Conservation (phyloP, 53 echinoderm and acorn worm genomes). For the Mesocentrotus franciscanus region DNA sequence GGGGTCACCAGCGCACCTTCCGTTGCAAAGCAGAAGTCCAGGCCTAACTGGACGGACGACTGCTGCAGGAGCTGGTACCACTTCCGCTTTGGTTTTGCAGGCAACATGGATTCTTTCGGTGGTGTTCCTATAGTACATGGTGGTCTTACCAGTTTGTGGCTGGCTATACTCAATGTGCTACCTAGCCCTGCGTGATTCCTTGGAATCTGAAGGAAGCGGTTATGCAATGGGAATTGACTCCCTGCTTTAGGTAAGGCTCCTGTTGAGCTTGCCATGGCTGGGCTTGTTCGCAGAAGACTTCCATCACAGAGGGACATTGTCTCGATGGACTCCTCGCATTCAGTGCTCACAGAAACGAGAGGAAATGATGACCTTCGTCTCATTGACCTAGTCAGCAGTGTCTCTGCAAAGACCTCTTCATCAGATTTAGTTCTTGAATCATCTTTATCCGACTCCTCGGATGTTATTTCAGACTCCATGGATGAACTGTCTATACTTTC, state of each 20-base stretch:
- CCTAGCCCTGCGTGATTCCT: background rate
- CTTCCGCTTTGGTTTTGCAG: conserved; percentile 54
- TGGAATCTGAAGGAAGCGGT: conserved; percentile 16
- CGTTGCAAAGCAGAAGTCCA: conserved; percentile 86
- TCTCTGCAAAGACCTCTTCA: conserved; percentile 24
- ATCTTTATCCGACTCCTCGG: background rate
- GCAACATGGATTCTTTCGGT: background rate
- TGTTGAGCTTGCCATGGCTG: background rate
- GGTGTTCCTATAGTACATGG: background rate
- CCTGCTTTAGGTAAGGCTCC: background rate
- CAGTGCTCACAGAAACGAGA: conserved; percentile 26
- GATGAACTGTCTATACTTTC: conserved; percentile 30
- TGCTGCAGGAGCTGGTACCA: conserved; percentile 78
- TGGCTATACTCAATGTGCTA: conserved; percentile 56
- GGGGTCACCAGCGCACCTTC: conserved; percentile 92
- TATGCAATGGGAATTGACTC: background rate
- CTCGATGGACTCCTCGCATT: background rate
- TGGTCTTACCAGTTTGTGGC: background rate
- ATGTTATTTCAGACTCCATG: background rate
- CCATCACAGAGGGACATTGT: conserved; percentile 46
- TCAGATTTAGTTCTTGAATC: conserved; percentile 55
- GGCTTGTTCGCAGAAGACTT: background rate
- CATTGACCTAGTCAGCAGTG: background rate
- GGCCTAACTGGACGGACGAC: conserved; percentile 79
- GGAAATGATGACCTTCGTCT: conserved; percentile 42